Conservation (phyloP, 2,113 vertebrate genomes). For the Caranx ignobilis region DNA sequence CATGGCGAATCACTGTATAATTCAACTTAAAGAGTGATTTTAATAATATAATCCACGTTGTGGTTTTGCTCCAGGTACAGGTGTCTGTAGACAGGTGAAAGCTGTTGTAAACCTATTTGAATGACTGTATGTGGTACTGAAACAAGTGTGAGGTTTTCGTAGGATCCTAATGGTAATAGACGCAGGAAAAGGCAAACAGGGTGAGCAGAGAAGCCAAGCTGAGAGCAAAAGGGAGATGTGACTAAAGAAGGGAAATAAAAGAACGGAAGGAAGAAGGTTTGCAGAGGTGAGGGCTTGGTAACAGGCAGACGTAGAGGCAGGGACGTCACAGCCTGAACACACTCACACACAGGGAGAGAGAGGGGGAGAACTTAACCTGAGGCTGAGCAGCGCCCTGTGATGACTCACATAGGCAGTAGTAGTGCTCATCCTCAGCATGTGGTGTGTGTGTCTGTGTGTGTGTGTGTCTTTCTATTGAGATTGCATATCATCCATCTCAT, state of each 20-base stretch:
- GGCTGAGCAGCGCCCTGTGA: constrained; percentile 47
- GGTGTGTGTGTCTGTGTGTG: background rate
- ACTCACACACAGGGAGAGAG: constrained; percentile 1
- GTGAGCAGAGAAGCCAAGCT: background rate
- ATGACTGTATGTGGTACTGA: background rate
- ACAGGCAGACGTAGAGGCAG: background rate
- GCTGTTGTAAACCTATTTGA: background rate
- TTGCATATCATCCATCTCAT: constrained; percentile 42
- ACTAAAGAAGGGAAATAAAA: background rate
- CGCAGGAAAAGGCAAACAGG: background rate
- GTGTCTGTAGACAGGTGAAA: background rate
- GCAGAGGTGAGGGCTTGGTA: constrained; percentile 9
- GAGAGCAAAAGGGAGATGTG: background rate
- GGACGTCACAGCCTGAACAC: background rate
- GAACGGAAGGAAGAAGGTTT: background rate
- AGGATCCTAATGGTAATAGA: background rate
- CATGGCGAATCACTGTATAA: too few species aligned
- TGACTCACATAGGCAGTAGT: constrained; percentile 61
- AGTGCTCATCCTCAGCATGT: constrained; percentile 25
- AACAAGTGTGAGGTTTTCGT: background rate
- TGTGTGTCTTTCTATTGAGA: constrained; percentile 10
- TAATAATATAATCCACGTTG: too few species aligned
- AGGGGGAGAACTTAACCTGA: constrained; percentile 30
- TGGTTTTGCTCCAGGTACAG: background rate
- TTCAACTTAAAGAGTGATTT: too few species aligned